Evolutionary conservation across 2,113 vertebrate species (phyloP), one percentile per base, ranked within the genome.

Genomic region (Isichthys henryi): DNA sequence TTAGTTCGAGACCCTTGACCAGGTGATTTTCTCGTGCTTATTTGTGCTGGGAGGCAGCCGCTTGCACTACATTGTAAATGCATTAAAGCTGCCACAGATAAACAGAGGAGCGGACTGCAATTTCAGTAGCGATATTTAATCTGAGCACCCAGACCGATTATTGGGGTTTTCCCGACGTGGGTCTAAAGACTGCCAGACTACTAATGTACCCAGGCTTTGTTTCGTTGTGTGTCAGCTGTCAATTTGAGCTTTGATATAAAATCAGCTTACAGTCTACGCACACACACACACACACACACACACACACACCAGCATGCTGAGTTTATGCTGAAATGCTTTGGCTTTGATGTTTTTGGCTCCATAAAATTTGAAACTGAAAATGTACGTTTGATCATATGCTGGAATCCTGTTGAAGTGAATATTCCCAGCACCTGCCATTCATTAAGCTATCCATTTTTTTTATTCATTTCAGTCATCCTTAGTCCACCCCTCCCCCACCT

Each of bases 1-100:
- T 87, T 39, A 56, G 31, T 27, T 62, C 11, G 35, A 1, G 8
- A 43, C 35, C 52, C 11, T 88, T 62, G 15, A 17, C n/a, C 17
- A 62, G 52, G 39, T 66, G 4, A 62, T 66, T 62, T 62, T 66
- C 52, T 66, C 10, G 2, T 62, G 19, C 27, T 66, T 46, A 17
- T 62, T 88, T 62, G 52, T 43, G 19, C 35, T 62, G 87, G 53
- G 56, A 88, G 35, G 27, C 27, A 7, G 19, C 39, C 9, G 31
- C 39, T 88, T 62, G 31, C 86, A 87, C 50, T 53, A 50, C 53
- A 58, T 88, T 88, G 56, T 31, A 88, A 88, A 88, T 88, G 87
- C 56, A 62, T 88, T 35, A 53, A 87, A 53, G 52, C 8, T 13
- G 0, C 0, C 50, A 45, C 21, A 88, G 27, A 62, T 23, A 88